phyloP scores from a whole-genome alignment of 2,113 vertebrate genomes.

The Ciconia stormi region DNA sequence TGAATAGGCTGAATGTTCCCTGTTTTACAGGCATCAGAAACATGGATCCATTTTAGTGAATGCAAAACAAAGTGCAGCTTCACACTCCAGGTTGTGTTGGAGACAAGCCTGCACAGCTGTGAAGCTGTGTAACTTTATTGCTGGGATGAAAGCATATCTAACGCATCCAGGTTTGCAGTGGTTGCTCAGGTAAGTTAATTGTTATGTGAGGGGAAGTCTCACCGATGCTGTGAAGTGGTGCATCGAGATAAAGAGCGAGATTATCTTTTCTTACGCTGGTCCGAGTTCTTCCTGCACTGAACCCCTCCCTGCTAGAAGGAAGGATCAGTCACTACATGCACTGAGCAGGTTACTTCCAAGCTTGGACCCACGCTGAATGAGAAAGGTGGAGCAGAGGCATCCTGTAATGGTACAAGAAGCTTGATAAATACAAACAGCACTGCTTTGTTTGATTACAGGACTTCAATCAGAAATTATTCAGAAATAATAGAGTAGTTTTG shows the following conservation, averaged over 20 bases:
- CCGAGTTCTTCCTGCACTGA: background rate
- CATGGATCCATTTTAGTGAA: background rate
- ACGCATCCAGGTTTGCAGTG: background rate
- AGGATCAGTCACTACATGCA: background rate
- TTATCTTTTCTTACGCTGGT: background rate
- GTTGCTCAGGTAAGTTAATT: background rate
- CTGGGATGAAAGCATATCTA: background rate
- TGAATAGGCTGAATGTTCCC: background rate
- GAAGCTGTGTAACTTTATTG: background rate
- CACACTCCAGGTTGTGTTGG: background rate
- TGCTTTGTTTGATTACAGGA: background rate
- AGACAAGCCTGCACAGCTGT: background rate
- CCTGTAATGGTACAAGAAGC: background rate
- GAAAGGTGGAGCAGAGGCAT: background rate
- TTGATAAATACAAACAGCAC: background rate
- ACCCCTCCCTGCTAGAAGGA: background rate
- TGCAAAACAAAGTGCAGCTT: background rate
- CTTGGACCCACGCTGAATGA: background rate
- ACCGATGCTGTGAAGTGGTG: background rate
- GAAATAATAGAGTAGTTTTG: background rate
- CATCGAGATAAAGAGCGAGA: background rate
- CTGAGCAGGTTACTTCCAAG: background rate
- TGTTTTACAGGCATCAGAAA: background rate
- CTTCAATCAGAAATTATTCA: background rate
- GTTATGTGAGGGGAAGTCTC: background rate